phyloP scores from a whole-genome alignment of 2,888 invertebrate species.

The Lasioglossum oenotherae region DNA sequence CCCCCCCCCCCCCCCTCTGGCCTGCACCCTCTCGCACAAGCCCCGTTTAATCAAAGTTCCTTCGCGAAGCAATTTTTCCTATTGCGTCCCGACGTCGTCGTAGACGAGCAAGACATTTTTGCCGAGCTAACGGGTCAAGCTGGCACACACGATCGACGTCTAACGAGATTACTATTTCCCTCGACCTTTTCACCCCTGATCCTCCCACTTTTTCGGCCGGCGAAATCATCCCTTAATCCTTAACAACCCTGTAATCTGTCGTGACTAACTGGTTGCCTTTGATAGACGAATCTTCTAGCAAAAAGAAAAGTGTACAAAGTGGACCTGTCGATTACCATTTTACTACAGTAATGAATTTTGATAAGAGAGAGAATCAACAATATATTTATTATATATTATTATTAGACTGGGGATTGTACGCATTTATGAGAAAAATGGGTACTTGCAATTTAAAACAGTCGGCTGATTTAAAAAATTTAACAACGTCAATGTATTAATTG shows the following conservation, averaged over 20 bases:
- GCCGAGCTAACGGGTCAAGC: constrained; percentile 1
- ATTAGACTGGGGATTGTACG: too few species aligned
- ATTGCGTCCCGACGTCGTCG: neutral
- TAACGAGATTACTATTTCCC: constrained; percentile 3
- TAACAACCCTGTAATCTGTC: neutral
- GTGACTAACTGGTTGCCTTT: neutral
- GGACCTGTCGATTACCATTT: too few species aligned
- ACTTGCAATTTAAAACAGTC: too few species aligned
- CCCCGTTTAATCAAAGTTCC: constrained; percentile 26
- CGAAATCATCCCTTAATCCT: neutral
- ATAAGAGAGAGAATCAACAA: too few species aligned
- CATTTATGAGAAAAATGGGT: too few species aligned
- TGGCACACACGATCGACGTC: neutral
- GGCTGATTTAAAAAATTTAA: too few species aligned
- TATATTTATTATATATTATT: too few species aligned
- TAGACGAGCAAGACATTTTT: neutral
- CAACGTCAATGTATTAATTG: too few species aligned
- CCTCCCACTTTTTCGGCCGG: neutral
- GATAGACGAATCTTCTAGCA: neutral
- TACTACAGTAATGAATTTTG: too few species aligned
- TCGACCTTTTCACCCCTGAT: neutral
- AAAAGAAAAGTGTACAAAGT: too few species aligned
- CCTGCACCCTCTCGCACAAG: neutral
- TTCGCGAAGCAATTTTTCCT: constrained; percentile 3
- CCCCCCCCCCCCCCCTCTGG: neutral